These are phyloP conservation scores for Meleagris gallopavo DNA, from an alignment of 2,113 vertebrate genomes.

Conservation along the genomic window DNA sequence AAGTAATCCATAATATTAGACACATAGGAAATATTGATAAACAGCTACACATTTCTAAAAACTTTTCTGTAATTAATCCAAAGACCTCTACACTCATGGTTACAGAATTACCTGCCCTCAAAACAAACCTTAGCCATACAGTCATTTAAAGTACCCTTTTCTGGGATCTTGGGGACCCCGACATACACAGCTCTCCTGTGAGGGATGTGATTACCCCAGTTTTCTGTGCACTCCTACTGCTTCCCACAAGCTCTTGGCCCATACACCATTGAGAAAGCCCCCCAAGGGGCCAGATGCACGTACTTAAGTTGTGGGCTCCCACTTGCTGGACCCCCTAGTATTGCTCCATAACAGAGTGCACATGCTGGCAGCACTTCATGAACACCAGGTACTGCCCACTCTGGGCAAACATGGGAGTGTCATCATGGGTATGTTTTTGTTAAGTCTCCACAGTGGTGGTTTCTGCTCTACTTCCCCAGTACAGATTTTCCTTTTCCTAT, in stretches of 20 bases:
- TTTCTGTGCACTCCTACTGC: background rate
- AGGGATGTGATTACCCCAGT: background rate
- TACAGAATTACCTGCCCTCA: background rate
- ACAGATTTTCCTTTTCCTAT: background rate
- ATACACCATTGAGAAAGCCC: background rate
- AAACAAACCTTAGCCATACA: background rate
- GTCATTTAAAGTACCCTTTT: background rate
- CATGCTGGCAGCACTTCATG: background rate
- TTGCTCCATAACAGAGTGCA: background rate
- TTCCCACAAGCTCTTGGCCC: background rate
- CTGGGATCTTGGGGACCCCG: too few species aligned
- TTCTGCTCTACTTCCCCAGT: background rate
- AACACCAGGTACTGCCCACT: background rate
- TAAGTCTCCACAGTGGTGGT: background rate
- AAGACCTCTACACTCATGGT: accelerated
- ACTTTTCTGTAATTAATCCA: background rate
- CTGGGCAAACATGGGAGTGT: background rate
- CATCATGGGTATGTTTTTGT: background rate
- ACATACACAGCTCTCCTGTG: accelerated
- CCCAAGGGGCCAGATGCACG: background rate
- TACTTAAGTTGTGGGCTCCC: background rate
- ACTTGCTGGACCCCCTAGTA: background rate
- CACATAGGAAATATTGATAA: background rate
- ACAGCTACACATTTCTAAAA: background rate
- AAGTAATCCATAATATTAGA: background rate